Percentiles rank a stretch among this genome's conserved stretches.
Conservation (phyloP, 2,888 invertebrate species). For the Fragum whitleyi region DNA sequence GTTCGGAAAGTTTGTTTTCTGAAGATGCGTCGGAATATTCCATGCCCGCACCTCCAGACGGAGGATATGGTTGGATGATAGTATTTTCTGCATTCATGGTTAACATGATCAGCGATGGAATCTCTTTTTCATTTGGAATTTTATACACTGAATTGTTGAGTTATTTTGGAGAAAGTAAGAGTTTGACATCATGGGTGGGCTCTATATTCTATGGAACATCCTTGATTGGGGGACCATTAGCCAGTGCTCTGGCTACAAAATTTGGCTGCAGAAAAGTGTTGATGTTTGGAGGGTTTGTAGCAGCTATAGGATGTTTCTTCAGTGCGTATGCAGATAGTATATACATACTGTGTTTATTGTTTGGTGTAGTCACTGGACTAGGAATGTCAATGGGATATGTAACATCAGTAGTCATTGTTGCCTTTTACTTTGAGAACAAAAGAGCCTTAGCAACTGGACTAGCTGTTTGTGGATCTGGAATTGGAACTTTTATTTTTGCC, state of each 20-base stretch:
- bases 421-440: conserved; percentile 85
- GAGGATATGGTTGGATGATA: conserved; percentile 97
- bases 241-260: conserved; percentile 82
- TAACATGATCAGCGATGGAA: conserved; percentile 95
- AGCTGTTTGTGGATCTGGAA: conserved; percentile 84
- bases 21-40: conserved; percentile 60
- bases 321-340: conserved; percentile 81
- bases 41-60: conserved; percentile 89
- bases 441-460: conserved; percentile 84
- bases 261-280: conserved; percentile 83
- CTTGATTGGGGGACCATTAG: conserved; percentile 86
- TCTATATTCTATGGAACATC: conserved; percentile 97
- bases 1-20: conserved; percentile 58
- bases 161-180: conserved; percentile 93
- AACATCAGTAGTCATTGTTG: conserved; percentile 84
- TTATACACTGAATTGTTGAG: conserved; percentile 94
- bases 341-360: conserved; percentile 82
- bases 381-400: conserved; percentile 84
- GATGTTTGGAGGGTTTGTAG: conserved; percentile 82
- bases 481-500: conserved; percentile 84
- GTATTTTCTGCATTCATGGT: conserved; percentile 95
- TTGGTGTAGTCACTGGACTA: conserved; percentile 83
- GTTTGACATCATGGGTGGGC: conserved; percentile 95
- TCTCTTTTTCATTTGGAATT: conserved; percentile 96
- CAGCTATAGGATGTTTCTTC: conserved; percentile 80